Evolutionary conservation across 2,113 vertebrate genomes (phyloP), one percentile per base, ranked within the genome.

Genomic region (Saccopteryx leptura): DNA sequence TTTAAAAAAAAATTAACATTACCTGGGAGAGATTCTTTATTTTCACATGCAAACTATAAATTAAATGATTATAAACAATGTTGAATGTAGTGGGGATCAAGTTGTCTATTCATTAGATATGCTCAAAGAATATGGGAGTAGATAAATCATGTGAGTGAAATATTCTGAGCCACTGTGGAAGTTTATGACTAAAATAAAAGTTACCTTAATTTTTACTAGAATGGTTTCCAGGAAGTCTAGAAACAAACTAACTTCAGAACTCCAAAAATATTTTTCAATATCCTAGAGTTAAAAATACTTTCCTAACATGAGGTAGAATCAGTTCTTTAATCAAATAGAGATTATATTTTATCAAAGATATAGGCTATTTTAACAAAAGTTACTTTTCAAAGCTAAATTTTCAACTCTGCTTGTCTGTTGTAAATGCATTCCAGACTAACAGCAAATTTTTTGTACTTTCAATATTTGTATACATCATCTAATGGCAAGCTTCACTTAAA

Each of bases 401-500:
- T 88, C 63, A 88, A 83, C 14, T 61, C n/a, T 71, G 71, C 13
- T 78, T 89, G 65, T 54, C 28, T 89, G 46, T 17, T 56, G 71
- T 76, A 76, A 90, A 94, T 61, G 31, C 4, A 60, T 69, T 90
- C 52, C 63, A 75, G 83, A 89, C 28, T 28, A 21, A 58, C 0
- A 76, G 82, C 61, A 52, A 50, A 60, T n/a, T 63, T 86, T 84
- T 68, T 56, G 56, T 78, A 58, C 65, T 72, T 79, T 58, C 63
- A 71, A 56, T 92, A 91, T 71, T 56, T 93, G 17, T 5, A 4
- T 24, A 84, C 12, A 90, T 84, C 46, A 85, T 48, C 71, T 52
- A 87, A 69, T 60, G 28, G 89, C 58, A 88, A 52, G 28, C 24
- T 92, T 92, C 65, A 94, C 71, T 82, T 91, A 92, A 87, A 72